Percentiles rank a stretch among this genome's conserved stretches.
These are phyloP conservation scores for Ornithoptera alexandrae DNA, from an alignment of 2,888 invertebrate species.

Conservation along the genomic window DNA sequence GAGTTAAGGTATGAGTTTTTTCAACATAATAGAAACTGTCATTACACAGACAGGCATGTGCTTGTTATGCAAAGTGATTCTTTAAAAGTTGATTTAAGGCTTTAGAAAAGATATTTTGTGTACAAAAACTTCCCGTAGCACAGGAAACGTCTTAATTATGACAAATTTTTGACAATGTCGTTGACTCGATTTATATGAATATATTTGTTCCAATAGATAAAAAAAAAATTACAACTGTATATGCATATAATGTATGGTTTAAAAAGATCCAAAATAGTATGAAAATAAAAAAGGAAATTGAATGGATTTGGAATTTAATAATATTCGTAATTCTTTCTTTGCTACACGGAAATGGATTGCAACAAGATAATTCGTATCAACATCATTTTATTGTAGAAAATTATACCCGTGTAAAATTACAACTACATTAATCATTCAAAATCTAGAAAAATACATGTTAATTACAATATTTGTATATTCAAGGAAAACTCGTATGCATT, in stretches of 20 bases:
- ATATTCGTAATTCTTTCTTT: too few species aligned
- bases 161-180: background rate
- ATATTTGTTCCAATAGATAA: background rate
- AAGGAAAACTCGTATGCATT: background rate
- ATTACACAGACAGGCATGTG: constrained; percentile 49
- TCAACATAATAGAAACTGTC: constrained; percentile 58
- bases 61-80: constrained; percentile 59
- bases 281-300: background rate
- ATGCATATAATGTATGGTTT: background rate
- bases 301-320: too few species aligned
- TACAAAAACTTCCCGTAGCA: constrained; percentile 2
- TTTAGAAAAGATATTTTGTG: background rate
- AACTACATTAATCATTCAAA: constrained; percentile 2
- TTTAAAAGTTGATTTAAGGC: constrained; percentile 45
- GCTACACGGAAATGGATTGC: too few species aligned
- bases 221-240: background rate
- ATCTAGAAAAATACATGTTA: background rate
- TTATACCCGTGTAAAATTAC: background rate
- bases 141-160: constrained; percentile 3
- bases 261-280: background rate
- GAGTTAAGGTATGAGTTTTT: constrained; percentile 56
- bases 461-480: background rate
- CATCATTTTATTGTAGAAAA: background rate
- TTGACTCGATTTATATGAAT: background rate
- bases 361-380: background rate